Conservation (phyloP, 1,140 invertebrate species). For the Phortica variegata region DNA sequence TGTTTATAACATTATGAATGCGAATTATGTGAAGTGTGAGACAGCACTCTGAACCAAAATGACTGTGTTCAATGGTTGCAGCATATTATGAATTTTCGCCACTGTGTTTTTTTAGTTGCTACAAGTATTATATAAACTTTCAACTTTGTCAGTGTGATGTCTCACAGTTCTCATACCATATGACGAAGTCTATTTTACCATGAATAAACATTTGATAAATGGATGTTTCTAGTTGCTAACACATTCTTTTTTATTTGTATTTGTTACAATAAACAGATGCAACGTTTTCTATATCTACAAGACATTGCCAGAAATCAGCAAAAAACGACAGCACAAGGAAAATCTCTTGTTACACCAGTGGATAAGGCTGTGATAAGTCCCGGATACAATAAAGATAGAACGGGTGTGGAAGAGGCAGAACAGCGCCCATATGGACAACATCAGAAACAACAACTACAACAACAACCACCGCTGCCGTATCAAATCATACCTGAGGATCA, state of each 20-base stretch:
- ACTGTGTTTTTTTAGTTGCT: constrained; percentile 26
- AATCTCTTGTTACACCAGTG: neutral
- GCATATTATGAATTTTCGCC: neutral
- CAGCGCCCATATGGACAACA: constrained; percentile 30
- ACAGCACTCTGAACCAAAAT: constrained; percentile 29
- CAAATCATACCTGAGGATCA: constrained; percentile 52
- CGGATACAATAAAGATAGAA: constrained; percentile 26
- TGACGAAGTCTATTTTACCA: constrained; percentile 22
- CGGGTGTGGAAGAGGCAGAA: constrained; percentile 46
- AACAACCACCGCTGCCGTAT: constrained; percentile 28
- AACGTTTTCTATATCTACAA: constrained; percentile 53
- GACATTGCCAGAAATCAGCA: constrained; percentile 25
- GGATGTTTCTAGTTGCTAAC: too few species aligned
- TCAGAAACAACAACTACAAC: constrained; percentile 2
- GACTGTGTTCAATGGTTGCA: neutral
- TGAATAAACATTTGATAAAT: constrained; percentile 2
- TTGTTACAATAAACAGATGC: constrained; percentile 29
- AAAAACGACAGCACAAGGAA: constrained; percentile 11
- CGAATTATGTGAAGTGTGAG: constrained; percentile 30
- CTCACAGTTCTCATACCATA: constrained; percentile 45
- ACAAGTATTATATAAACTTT: constrained; percentile 45
- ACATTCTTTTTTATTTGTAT: neutral
- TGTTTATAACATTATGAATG: constrained; percentile 28
- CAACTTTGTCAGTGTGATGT: too few species aligned
- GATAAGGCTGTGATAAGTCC: constrained; percentile 27